Percentiles rank a stretch among this genome's conserved stretches.
These are phyloP conservation scores for Melanotaenia nigrans DNA, from an alignment of 2,797 vertebrate genomes.

Conservation along the genomic window DNA sequence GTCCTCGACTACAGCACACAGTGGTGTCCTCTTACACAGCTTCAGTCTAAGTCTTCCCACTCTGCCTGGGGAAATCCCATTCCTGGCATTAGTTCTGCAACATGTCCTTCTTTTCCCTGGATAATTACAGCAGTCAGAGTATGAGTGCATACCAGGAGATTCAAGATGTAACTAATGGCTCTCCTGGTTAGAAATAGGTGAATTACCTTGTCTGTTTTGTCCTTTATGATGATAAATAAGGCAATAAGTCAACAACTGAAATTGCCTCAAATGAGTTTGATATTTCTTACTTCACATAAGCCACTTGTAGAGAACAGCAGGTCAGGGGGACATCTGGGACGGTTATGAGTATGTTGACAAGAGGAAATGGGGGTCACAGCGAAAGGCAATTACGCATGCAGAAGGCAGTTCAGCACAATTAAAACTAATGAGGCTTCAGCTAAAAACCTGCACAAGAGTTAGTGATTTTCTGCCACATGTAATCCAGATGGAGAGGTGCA, in stretches of 20 bases:
- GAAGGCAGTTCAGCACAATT: constrained; percentile 75
- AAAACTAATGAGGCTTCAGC: constrained; percentile 82
- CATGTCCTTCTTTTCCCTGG: constrained; percentile 49
- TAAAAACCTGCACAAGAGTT: constrained; percentile 70
- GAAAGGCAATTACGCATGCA: constrained; percentile 77
- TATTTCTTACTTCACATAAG: constrained; percentile 31
- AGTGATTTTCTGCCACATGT: constrained; percentile 79
- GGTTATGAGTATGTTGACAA: constrained; percentile 76
- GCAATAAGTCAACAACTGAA: constrained; percentile 32
- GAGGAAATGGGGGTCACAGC: constrained; percentile 78
- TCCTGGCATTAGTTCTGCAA: constrained; percentile 76
- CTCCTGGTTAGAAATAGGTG: constrained; percentile 34
- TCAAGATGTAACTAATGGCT: constrained; percentile 43
- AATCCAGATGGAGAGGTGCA: constrained; percentile 77
- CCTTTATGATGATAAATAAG: constrained; percentile 40
- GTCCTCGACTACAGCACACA: constrained; percentile 71
- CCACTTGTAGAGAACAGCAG: constrained; percentile 49
- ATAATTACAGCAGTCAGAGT: constrained; percentile 56
- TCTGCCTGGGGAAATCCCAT: constrained; percentile 72
- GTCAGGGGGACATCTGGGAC: constrained; percentile 70
- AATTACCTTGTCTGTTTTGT: constrained; percentile 26
- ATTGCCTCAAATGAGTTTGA: constrained; percentile 32
- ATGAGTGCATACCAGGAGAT: constrained; percentile 28
- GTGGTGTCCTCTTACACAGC: constrained; percentile 77
- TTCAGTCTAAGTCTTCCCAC: constrained; percentile 58